Evolutionary conservation across 2,888 invertebrate genomes (phyloP).

Genomic region (Dimorphilus gyrociliatus): DNA sequence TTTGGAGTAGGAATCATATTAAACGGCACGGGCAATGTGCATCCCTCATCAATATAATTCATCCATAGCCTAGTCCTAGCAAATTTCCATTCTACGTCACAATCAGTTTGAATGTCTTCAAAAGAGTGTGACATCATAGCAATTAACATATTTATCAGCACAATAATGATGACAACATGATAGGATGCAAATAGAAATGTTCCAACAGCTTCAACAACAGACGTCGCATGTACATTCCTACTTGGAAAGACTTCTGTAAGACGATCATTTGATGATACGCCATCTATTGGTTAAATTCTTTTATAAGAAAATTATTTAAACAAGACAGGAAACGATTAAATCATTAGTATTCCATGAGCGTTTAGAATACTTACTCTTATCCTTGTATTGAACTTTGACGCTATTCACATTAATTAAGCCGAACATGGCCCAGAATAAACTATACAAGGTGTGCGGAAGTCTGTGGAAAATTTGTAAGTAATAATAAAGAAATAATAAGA

Average conservation of each 20-base stretch:
- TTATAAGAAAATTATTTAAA: conserved; percentile 1
- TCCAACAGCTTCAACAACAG: conserved; percentile 43
- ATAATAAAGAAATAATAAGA: too few relatives aligned
- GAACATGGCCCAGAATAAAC: conserved; percentile 38
- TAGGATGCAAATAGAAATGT: conserved; percentile 47
- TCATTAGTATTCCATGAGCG: conserved; percentile 2
- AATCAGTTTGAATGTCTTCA: conserved; percentile 46
- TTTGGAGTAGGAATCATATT: conserved; percentile 46
- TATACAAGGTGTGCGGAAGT: conserved; percentile 33
- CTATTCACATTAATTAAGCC: conserved; percentile 32
- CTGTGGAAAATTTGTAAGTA: conserved; percentile 14
- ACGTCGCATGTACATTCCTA: conserved; percentile 10
- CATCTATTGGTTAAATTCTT: background rate
- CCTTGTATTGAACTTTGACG: too few relatives aligned
- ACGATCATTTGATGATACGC: background rate
- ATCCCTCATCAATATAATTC: conserved; percentile 53
- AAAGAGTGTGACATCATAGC: conserved; percentile 61
- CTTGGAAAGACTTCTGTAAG: conserved; percentile 6
- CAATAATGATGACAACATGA: conserved; percentile 53
- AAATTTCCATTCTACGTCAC: conserved; percentile 58
- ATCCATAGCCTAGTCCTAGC: conserved; percentile 56
- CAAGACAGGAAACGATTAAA: conserved; percentile 1
- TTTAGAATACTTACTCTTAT: background rate
- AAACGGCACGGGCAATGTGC: conserved; percentile 51
- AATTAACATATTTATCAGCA: conserved; percentile 57